Evolutionary conservation across 2,888 invertebrate genomes (phyloP).

Genomic region (Lasioglossum villosulum): DNA sequence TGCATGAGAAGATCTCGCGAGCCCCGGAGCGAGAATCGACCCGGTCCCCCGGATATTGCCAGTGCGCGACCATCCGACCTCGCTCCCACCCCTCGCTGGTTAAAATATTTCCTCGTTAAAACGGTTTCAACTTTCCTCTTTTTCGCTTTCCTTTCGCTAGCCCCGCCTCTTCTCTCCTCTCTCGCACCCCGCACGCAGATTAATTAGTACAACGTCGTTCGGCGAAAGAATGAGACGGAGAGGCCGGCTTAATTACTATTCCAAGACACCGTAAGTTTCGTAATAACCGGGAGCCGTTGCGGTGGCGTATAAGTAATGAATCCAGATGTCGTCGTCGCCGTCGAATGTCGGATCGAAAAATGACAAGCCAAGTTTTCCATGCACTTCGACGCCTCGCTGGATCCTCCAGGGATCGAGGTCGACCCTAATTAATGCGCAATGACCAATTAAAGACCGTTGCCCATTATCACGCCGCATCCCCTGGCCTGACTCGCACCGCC

Average conservation of each 20-base stretch:
- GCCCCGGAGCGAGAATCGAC: not conserved
- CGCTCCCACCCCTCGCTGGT: not conserved
- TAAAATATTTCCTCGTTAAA: conserved; percentile 60
- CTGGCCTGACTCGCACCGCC: too few relatives aligned
- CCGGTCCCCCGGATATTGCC: conserved; percentile 17
- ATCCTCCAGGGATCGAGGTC: not conserved
- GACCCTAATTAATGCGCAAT: not conserved
- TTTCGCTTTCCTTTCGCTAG: conserved; percentile 47
- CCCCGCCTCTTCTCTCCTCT: conserved; percentile 15
- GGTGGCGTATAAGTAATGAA: conserved; percentile 74
- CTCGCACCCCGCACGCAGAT: conserved; percentile 57
- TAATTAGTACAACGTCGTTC: conserved; percentile 70
- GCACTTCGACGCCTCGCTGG: too few relatives aligned
- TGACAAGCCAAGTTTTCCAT: conserved; percentile 69
- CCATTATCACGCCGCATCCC: too few relatives aligned
- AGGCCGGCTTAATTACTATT: conserved; percentile 74
- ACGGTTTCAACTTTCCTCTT: conserved; percentile 37
- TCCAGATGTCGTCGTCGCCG: conserved; percentile 75
- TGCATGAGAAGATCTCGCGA: not conserved
- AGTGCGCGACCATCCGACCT: conserved; percentile 16
- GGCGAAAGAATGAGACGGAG: conserved; percentile 60
- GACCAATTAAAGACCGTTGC: too few relatives aligned
- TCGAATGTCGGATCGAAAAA: conserved; percentile 73
- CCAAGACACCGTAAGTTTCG: conserved; percentile 74
- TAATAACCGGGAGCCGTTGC: conserved; percentile 67